These are phyloP conservation scores for Cryptotermes secundus DNA, from an alignment of 1,140 invertebrate genomes.

Conservation along the genomic window DNA sequence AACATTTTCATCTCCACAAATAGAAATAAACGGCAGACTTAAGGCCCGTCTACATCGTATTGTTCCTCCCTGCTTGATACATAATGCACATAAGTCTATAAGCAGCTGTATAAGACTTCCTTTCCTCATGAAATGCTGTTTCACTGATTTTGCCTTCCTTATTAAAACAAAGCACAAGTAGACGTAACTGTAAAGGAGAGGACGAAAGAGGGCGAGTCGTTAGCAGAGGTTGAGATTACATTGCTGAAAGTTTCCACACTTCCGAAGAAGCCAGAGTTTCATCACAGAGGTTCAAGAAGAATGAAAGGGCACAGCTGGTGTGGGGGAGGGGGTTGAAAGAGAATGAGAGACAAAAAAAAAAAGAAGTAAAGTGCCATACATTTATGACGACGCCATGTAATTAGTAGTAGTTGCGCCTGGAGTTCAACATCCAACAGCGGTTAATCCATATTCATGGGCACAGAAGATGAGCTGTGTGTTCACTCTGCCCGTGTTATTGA, in stretches of 20 bases:
- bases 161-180: background rate
- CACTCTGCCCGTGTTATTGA: background rate
- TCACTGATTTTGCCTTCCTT: background rate
- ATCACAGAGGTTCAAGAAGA: background rate
- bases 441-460: slow-evolving; percentile 6
- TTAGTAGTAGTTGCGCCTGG: background rate
- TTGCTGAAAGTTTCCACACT: background rate
- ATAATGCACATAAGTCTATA: too few species aligned
- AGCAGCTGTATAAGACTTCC: too few species aligned
- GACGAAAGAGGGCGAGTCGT: background rate
- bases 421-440: background rate
- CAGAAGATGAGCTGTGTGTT: background rate
- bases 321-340: background rate
- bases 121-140: too few species aligned
- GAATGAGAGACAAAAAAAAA: background rate
- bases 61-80: too few species aligned
- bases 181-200: background rate
- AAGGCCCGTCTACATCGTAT: too few species aligned
- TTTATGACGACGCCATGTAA: background rate
- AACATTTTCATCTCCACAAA: too few species aligned
- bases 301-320: background rate
- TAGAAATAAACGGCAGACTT: too few species aligned
- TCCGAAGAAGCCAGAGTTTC: background rate
- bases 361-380: background rate
- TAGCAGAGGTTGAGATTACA: background rate